Evolutionary conservation across 2,797 vertebrate species (phyloP).

Genomic region (Sciaenops ocellatus): DNA sequence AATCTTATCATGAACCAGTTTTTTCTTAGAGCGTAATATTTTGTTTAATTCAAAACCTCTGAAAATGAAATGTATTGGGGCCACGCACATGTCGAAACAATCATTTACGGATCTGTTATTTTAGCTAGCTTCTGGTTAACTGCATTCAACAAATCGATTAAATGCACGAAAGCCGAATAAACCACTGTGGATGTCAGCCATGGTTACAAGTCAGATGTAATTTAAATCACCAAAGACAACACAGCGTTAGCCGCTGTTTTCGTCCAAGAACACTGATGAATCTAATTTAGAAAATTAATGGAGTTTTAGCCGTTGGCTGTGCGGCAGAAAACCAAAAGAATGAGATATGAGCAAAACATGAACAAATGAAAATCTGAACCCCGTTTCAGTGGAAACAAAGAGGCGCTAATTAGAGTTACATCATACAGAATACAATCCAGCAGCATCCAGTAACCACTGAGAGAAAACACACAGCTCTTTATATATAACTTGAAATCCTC

Average conservation of each 20-base stretch:
- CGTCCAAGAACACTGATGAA: neutral
- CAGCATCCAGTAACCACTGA: neutral
- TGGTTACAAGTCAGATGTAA: neutral
- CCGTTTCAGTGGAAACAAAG: neutral
- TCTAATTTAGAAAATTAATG: neutral
- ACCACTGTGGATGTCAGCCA: neutral
- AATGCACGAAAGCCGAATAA: neutral
- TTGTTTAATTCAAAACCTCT: neutral
- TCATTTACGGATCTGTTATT: neutral
- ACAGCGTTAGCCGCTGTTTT: neutral
- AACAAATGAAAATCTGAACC: neutral
- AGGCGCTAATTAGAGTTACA: neutral
- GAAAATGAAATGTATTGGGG: neutral
- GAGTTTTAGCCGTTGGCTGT: neutral
- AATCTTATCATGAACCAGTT: too few species aligned
- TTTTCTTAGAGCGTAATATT: neutral
- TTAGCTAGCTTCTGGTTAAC: neutral
- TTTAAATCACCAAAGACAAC: neutral
- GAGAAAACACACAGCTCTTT: neutral
- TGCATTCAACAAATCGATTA: neutral
- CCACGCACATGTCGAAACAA: too few species aligned
- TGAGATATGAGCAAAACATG: neutral
- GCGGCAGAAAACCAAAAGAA: neutral
- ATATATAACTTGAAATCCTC: neutral
- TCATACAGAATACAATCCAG: neutral